Percentiles rank a stretch among this genome's conserved stretches.
Conservation (phyloP, 2,888 invertebrate genomes). For the Sminthurides aquaticus region DNA sequence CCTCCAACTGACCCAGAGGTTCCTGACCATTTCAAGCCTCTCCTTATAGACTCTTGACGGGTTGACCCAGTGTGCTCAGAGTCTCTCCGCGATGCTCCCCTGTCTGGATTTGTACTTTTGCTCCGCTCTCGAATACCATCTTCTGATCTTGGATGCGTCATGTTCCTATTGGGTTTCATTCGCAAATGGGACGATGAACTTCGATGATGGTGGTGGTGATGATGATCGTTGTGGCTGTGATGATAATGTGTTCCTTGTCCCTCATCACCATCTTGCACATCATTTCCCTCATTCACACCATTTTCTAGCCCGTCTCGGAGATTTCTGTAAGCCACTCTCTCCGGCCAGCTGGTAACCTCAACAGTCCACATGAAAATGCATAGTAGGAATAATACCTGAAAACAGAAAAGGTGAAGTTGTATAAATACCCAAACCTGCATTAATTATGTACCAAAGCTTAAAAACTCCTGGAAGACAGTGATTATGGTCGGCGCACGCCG, state of each 20-base stretch:
- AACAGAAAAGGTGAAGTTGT: neutral
- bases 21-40: neutral
- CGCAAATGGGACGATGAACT: neutral
- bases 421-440: neutral
- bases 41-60: neutral
- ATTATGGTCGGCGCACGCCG: neutral
- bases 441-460: neutral
- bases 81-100: neutral
- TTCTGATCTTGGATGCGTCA: neutral
- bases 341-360: neutral
- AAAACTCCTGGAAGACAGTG: neutral
- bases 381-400: neutral
- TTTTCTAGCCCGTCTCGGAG: neutral
- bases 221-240: conserved; percentile 14
- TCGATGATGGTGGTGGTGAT: conserved; percentile 8
- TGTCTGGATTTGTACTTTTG: neutral
- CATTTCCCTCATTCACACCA: neutral
- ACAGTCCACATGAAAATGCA: neutral
- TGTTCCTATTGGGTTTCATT: neutral
- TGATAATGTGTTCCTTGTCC: conserved; percentile 5
- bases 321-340: neutral
- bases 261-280: conserved; percentile 6
- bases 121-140: neutral
- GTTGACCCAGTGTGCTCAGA: neutral
- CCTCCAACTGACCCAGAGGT: neutral